Base-by-base conservation (phyloP, 1,140 invertebrate genomes). In the Cheumatopsyche charites region DNA sequence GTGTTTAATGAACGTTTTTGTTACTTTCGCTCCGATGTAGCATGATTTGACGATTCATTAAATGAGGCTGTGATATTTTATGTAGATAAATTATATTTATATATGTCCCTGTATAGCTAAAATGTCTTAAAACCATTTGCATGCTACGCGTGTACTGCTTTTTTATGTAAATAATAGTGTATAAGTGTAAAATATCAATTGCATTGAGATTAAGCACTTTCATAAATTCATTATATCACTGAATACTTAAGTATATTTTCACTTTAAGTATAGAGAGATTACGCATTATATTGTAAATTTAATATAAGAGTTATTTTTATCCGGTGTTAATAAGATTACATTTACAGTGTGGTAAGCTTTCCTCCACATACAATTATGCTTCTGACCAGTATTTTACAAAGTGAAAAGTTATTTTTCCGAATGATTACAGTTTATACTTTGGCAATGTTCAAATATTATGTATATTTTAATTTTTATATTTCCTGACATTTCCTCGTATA, bases 11-110 rank as follows among this genome's bases (percentile, higher is more conserved):
- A 67, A 70, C 74, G 71, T 75, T 75, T 75, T 70, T 23, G 49
- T 55, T 73, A 23, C 41, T 72, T 66, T 72, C 62, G 66, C 36
- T 47, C 55, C 65, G 19, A 9, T 25, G 15, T 65, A 65, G 66
- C 41, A 74, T 58, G 62, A 68, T 75, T 17, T 52, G 73, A 75
- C 74, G 68, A 71, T 75, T 73, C 74, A 75, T 75, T 75, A 73
- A 75, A 75, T 75, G 19, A 71, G 74, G 72, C 74, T 75, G 74
- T 75, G 74, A 75, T 75, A 75, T 75, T 75, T 75, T 72, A 42
- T 73, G 62, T 73, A 73, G 65, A 55, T 49, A 73, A 23, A 65
- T 74, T 4, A 71, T 43, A 67, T n/a, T n/a, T n/a, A n/a, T 58
- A 23, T 70, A 62, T 17, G 62, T 47, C 41, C 36, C 4, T 65